Percentiles rank a stretch among this genome's conserved stretches.
These are phyloP conservation scores for Platyura marginata DNA, from an alignment of 1,140 invertebrate species.

Conservation along the genomic window DNA sequence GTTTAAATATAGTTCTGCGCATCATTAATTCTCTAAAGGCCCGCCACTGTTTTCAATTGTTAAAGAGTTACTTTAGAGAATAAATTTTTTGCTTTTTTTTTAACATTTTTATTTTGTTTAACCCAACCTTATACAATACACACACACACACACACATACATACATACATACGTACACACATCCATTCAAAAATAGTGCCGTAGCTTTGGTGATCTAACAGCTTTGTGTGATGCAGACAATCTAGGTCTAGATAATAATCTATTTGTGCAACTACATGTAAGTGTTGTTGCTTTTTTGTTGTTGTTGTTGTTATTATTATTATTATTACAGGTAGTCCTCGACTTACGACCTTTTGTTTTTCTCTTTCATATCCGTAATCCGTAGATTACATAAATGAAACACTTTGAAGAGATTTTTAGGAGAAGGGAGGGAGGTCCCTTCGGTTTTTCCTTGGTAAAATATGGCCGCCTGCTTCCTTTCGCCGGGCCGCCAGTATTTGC, in stretches of 20 bases:
- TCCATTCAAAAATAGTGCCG: conserved; percentile 32
- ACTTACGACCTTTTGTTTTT: neutral
- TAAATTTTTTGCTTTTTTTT: neutral
- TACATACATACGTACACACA: conserved; percentile 6
- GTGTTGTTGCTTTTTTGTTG: conserved; percentile 4
- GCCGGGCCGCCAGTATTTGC: no score
- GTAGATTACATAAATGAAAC: no score
- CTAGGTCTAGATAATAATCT: conserved; percentile 16
- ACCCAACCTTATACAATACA: no score
- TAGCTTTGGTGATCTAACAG: conserved; percentile 40
- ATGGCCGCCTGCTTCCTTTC: no score
- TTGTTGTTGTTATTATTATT: neutral
- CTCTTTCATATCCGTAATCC: conserved; percentile 5
- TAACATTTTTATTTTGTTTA: no score
- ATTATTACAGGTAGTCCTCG: neutral
- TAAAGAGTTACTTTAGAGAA: neutral
- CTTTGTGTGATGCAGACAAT: conserved; percentile 23
- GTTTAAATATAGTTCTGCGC: no score
- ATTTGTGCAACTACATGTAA: conserved; percentile 12
- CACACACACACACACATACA: no score
- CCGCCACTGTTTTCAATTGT: neutral
- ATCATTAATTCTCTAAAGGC: neutral
- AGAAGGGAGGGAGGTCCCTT: no score
- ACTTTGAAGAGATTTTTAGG: no score
- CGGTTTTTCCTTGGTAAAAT: no score